Conservation (phyloP, 1,140 invertebrate genomes). For the Caenorhabditis latens region DNA sequence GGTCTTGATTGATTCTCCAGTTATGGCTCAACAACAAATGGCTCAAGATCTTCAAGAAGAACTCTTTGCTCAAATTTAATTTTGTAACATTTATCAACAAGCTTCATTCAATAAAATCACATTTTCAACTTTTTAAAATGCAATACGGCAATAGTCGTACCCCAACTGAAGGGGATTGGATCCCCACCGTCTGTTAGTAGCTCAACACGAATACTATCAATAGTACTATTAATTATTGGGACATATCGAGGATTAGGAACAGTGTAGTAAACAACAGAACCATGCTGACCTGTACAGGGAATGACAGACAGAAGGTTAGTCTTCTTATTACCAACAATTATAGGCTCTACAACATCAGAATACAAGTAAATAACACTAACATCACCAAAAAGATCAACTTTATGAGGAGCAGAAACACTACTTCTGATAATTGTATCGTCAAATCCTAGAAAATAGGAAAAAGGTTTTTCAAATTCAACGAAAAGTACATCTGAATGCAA, state of each 20-base stretch:
- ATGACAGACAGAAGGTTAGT: background rate
- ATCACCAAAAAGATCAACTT: too few species aligned
- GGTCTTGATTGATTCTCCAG: too few species aligned
- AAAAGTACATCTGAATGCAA: too few species aligned
- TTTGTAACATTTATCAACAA: too few species aligned
- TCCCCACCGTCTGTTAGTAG: background rate
- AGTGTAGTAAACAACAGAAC: slow-evolving; percentile 3
- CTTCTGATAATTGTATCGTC: too few species aligned
- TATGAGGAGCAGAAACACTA: too few species aligned
- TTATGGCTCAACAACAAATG: too few species aligned
- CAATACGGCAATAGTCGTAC: background rate
- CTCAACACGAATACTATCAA: background rate
- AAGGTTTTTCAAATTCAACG: too few species aligned
- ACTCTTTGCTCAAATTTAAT: too few species aligned
- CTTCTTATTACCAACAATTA: background rate
- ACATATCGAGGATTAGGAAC: background rate
- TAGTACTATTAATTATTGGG: background rate
- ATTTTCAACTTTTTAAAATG: background rate
- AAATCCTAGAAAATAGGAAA: too few species aligned
- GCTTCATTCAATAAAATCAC: too few species aligned
- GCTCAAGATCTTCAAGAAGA: too few species aligned
- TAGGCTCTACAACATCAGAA: background rate
- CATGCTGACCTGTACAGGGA: background rate
- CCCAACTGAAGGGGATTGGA: background rate
- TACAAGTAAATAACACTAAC: background rate